phyloP scores from a whole-genome alignment of 2,888 invertebrate species.

The Limnephilus marmoratus region DNA sequence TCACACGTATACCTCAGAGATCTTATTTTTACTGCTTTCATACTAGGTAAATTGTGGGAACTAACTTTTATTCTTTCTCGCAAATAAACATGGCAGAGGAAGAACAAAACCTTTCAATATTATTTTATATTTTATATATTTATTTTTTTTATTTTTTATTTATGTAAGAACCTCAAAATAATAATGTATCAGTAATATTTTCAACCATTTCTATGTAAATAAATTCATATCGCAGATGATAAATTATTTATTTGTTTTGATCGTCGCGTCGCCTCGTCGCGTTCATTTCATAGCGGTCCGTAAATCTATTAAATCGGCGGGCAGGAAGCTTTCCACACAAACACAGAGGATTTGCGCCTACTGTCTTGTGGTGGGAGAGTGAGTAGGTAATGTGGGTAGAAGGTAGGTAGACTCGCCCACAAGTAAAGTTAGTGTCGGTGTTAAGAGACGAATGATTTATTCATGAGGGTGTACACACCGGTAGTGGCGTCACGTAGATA shows the following conservation, averaged over 20 bases:
- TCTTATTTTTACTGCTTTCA: too few relatives aligned
- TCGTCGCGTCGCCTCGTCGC: background rate
- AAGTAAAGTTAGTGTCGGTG: slow-evolving; percentile 53
- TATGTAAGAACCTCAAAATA: too few relatives aligned
- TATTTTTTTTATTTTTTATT: too few relatives aligned
- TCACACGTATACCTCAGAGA: too few relatives aligned
- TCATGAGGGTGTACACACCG: slow-evolving; percentile 52
- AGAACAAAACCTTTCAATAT: too few relatives aligned
- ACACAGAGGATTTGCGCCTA: slow-evolving; percentile 13
- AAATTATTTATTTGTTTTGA: background rate
- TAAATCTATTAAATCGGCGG: slow-evolving; percentile 25
- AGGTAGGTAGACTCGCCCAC: slow-evolving; percentile 24
- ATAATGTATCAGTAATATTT: background rate
- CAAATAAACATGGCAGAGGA: too few relatives aligned
- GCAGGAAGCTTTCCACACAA: background rate
- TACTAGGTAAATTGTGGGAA: too few relatives aligned
- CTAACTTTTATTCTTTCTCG: too few relatives aligned
- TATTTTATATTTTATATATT: too few relatives aligned
- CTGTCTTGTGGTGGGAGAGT: background rate
- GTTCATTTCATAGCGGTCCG: slow-evolving; percentile 12
- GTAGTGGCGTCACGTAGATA: slow-evolving; percentile 55
- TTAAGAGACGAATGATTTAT: slow-evolving; percentile 58
- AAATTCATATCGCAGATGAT: background rate
- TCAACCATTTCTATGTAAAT: background rate
- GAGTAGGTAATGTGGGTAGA: background rate